Evolutionary conservation across 1,140 invertebrate genomes (phyloP).

Genomic region (Drosophila bipectinata): DNA sequence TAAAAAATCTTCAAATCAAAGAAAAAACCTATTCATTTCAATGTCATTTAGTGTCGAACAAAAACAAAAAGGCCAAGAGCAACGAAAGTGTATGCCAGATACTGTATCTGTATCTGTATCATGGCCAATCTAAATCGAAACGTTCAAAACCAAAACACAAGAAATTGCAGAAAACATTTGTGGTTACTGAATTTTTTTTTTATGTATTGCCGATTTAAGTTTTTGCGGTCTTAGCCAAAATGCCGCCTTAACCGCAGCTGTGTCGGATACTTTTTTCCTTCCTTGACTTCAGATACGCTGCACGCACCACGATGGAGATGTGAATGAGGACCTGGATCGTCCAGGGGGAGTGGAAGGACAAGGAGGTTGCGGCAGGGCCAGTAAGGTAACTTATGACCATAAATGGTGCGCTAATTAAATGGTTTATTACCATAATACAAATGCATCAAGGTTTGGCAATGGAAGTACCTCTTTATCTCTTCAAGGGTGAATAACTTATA

Average conservation of each 20-base stretch:
- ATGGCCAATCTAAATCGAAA: conserved; percentile 46
- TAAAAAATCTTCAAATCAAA: conserved; percentile 13
- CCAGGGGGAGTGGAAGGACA: not conserved
- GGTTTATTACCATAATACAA: conserved; percentile 58
- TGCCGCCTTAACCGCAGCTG: conserved; percentile 63
- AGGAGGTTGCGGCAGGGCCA: conserved; percentile 14
- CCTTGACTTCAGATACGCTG: conserved; percentile 31
- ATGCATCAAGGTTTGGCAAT: conserved; percentile 24
- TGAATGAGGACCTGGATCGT: conserved; percentile 37
- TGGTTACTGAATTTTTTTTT: conserved; percentile 41
- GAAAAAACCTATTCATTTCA: conserved; percentile 46
- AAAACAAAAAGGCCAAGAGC: conserved; percentile 41
- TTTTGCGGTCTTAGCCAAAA: conserved; percentile 41
- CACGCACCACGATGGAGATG: conserved; percentile 52
- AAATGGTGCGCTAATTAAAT: conserved; percentile 72
- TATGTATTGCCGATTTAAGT: conserved; percentile 17
- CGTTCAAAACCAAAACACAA: conserved; percentile 40
- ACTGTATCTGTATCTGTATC: conserved; percentile 39
- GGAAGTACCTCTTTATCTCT: conserved; percentile 4
- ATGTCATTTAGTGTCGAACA: conserved; percentile 59
- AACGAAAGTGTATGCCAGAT: conserved; percentile 47
- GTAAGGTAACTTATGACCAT: conserved; percentile 43
- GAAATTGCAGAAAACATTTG: conserved; percentile 63
- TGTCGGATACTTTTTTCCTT: conserved; percentile 31
- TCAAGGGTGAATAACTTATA: conserved; percentile 5